Percentiles rank a stretch among this genome's conserved stretches.
Conservation (phyloP, 1,140 invertebrate genomes). For the Heliconius nattereri region DNA sequence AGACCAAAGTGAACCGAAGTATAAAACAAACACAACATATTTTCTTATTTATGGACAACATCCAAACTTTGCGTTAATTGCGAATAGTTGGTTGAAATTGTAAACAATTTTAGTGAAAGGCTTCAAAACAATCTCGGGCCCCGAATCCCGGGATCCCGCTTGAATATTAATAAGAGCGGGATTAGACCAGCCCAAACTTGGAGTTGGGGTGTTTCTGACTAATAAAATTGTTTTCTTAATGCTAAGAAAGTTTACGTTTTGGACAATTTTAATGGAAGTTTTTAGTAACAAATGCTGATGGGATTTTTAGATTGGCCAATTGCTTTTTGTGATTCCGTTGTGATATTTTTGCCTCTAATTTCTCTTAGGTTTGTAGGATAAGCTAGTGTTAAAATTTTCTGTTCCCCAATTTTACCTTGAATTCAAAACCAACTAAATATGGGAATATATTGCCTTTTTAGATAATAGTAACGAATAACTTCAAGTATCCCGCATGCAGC, state of each 20-base stretch:
- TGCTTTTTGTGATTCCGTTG: too few relatives aligned
- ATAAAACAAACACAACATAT: background rate
- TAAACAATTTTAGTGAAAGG: slow-evolving; percentile 9
- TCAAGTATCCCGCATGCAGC: too few relatives aligned
- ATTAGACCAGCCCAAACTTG: slow-evolving; percentile 5
- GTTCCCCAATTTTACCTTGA: background rate
- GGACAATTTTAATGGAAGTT: slow-evolving; percentile 3
- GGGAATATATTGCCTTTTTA: background rate
- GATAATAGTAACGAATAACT: too few relatives aligned
- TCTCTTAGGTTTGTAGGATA: too few relatives aligned
- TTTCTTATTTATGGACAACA: background rate
- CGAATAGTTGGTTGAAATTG: slow-evolving; percentile 2
- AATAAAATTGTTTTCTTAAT: slow-evolving; percentile 9
- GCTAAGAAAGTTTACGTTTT: slow-evolving; percentile 1
- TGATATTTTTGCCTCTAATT: too few relatives aligned
- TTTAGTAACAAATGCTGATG: background rate
- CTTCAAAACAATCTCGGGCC: slow-evolving; percentile 6
- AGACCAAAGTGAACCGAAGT: background rate
- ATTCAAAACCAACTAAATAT: background rate
- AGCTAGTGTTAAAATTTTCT: background rate
- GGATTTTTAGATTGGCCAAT: background rate
- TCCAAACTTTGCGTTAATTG: background rate
- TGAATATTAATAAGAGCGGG: slow-evolving; percentile 15
- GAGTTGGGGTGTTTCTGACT: background rate
- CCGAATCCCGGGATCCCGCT: background rate